These are phyloP conservation scores for Salvelinus alpinus DNA, from an alignment of 2,113 vertebrate genomes.

Conservation along the genomic window DNA sequence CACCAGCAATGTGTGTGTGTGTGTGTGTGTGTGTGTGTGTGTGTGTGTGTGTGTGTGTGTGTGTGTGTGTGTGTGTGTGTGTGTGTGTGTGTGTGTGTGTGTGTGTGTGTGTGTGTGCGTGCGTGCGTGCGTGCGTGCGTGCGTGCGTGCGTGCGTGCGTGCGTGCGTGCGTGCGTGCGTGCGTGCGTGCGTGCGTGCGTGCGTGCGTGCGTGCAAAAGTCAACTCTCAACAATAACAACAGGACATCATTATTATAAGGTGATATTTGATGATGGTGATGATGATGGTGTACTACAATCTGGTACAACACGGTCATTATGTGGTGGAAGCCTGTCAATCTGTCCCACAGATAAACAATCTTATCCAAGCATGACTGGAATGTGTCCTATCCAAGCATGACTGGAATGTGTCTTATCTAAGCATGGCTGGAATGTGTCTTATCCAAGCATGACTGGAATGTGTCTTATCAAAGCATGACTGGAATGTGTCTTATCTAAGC, in stretches of 20 bases:
- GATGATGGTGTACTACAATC: neutral
- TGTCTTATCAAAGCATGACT: neutral
- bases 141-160: slow-evolving; percentile 11
- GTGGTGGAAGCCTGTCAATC: neutral
- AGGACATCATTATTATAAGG: neutral
- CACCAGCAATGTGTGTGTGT: neutral
- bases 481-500: neutral
- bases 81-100: neutral
- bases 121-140: no score
- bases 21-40: neutral
- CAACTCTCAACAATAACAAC: neutral
- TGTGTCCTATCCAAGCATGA: neutral
- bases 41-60: slow-evolving; percentile 17
- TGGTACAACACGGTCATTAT: neutral
- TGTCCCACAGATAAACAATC: neutral
- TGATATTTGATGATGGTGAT: neutral
- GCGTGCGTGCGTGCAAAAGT: slow-evolving; percentile 1
- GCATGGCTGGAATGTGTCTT: neutral
- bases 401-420: neutral
- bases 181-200: neutral
- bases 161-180: neutral
- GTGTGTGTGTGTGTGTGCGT: neutral
- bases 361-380: neutral
- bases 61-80: neutral
- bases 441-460: neutral